Percentiles rank a stretch among this genome's conserved stretches.
Evolutionary conservation across 2,113 vertebrate species (phyloP).

Genomic region (Elachura formosa): DNA sequence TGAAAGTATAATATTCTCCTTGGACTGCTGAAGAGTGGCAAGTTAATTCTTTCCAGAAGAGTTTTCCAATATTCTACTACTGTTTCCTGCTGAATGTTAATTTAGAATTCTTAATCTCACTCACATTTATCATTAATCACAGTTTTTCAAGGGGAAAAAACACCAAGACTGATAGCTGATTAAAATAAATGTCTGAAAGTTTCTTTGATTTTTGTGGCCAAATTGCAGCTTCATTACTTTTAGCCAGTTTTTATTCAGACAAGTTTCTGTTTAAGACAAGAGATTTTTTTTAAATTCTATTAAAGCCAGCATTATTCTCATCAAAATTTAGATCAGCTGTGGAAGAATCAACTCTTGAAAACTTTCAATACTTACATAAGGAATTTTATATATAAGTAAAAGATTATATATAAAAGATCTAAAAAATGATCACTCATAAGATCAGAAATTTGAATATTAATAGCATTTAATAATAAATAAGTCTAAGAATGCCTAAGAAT

Average conservation of each 20-base stretch:
- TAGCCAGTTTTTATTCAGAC: neutral
- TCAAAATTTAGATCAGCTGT: neutral
- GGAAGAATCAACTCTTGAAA: neutral
- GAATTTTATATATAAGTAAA: neutral
- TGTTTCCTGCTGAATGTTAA: neutral
- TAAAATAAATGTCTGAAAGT: neutral
- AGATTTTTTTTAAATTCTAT: neutral
- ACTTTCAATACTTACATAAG: neutral
- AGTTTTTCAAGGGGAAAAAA: slow-evolving; percentile 1
- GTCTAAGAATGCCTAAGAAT: neutral
- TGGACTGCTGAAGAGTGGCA: neutral
- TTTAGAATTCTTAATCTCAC: neutral
- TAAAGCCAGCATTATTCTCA: neutral
- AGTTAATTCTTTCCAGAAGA: neutral
- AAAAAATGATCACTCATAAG: neutral
- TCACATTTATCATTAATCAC: neutral
- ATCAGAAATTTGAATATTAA: neutral
- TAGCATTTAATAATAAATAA: neutral
- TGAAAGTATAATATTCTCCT: neutral
- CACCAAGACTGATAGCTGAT: neutral
- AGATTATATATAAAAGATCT: neutral
- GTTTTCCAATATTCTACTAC: neutral
- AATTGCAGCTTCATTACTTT: neutral
- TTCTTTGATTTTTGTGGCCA: neutral
- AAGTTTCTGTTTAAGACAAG: neutral